Base-by-base conservation (phyloP, 92 coral and sea anemone species). In the Pocillopora meandrina region DNA sequence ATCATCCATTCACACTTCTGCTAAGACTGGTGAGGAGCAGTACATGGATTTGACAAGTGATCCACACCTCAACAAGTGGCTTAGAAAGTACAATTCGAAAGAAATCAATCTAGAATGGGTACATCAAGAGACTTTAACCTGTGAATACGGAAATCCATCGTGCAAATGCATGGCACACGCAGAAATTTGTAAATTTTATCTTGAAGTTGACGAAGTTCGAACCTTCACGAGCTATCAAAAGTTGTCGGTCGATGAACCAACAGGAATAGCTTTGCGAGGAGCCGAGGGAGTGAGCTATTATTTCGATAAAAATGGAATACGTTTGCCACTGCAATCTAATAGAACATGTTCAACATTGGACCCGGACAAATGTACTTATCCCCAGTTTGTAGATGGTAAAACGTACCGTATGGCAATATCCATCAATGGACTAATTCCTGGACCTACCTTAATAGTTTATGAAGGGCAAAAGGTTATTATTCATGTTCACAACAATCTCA, bases 381-480 rank as follows among this genome's bases (percentile, higher is more conserved):
- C 90, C 12, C 78, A 85, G 75, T 63, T 80, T 65, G 92, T 89
- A 0, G 92, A 89, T 80, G 90, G 92, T 57, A 79, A 80, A 61
- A 89, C 86, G 64, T 89, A 79, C 66, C 86, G 92, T 56, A 74
- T 84, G 56, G 84, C 71, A 31, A 91, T 93, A 59, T 86, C 93
- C 33, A 86, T 91, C 81, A 93, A 93, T 79, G 94, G 89, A 57
- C 90, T 79, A 85, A 92, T 91, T 71, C 98, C 98, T 66, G 95
- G 95, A 18, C 95, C 98, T 13, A 93, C 95, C 33, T 75, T 93
- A 31, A 93, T 92, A 65, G 92, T 89, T 31, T 63, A 73, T 59
- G 93, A 93, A 78, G 88, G 87, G 34, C 91, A 91, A 26, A 78
- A 71, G 78, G 91, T 91, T 70, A 66, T 85, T 62, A 77, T 91